Conservation (phyloP, 2,797 vertebrate genomes). For the Sebastes jordani region DNA sequence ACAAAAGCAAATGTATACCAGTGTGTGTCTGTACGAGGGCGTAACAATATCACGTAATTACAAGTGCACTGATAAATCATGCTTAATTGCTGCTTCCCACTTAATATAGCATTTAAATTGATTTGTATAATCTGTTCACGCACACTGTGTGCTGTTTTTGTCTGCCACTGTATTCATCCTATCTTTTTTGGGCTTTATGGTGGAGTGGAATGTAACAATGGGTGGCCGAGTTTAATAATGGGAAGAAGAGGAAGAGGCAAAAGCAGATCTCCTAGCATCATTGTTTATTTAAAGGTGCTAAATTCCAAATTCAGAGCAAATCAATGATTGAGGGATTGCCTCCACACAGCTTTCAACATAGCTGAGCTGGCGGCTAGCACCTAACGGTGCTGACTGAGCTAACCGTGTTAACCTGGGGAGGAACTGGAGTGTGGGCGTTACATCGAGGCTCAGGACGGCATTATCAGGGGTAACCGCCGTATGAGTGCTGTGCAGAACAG, state of each 20-base stretch:
- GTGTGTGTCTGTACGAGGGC: not conserved
- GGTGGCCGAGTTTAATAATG: not conserved
- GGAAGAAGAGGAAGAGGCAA: not conserved
- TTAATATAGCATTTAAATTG: not conserved
- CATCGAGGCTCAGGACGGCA: no score
- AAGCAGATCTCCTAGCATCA: not conserved
- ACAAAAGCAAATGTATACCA: not conserved
- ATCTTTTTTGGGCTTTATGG: not conserved
- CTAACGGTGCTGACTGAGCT: no score
- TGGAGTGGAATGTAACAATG: not conserved
- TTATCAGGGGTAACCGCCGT: no score
- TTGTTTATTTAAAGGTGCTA: not conserved
- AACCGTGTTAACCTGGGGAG: no score
- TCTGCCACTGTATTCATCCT: not conserved
- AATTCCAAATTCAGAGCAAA: no score
- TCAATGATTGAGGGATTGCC: no score
- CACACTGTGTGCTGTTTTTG: not conserved
- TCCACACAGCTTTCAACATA: no score
- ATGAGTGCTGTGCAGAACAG: no score
- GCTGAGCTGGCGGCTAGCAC: no score
- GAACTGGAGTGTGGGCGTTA: no score
- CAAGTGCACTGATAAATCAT: not conserved
- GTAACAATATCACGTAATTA: not conserved
- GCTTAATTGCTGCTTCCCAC: not conserved
- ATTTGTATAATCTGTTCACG: not conserved